phyloP scores from a whole-genome alignment of 2,797 vertebrate genomes.

The Chelidonichthys spinosus region DNA sequence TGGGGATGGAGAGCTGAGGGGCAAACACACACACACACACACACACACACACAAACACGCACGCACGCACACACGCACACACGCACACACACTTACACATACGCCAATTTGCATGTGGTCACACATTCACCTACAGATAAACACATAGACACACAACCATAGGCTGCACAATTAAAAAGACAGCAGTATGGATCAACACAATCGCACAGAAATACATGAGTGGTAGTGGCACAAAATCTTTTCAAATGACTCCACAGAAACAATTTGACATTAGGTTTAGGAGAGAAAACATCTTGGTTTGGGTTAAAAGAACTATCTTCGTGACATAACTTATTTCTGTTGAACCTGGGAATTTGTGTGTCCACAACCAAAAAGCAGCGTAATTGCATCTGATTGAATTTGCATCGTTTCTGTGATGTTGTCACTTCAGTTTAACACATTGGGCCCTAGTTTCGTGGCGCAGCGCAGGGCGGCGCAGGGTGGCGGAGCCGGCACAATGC shows the following conservation, averaged over 20 bases:
- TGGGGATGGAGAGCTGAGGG: conserved; percentile 53
- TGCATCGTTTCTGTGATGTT: too few species aligned
- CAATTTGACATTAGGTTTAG: neutral
- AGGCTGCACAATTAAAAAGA: conserved; percentile 16
- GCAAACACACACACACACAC: conserved; percentile 8
- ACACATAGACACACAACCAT: neutral
- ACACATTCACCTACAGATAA: neutral
- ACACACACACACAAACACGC: conserved; percentile 4
- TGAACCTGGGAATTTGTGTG: too few species aligned
- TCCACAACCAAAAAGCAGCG: too few species aligned
- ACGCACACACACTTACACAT: conserved; percentile 5
- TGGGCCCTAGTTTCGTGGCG: too few species aligned
- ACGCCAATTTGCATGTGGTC: neutral
- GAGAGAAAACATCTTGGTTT: neutral
- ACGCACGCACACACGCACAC: neutral
- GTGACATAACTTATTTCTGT: neutral
- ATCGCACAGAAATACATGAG: neutral
- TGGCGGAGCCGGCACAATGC: too few species aligned
- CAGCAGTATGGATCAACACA: neutral
- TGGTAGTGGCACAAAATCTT: neutral
- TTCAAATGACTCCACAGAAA: neutral
- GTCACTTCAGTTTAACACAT: neutral
- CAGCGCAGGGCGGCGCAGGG: too few species aligned
- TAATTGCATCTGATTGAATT: too few species aligned
- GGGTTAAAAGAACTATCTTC: neutral